These are phyloP conservation scores for Elysia crispata DNA, from an alignment of 2,888 invertebrate genomes.

Conservation along the genomic window DNA sequence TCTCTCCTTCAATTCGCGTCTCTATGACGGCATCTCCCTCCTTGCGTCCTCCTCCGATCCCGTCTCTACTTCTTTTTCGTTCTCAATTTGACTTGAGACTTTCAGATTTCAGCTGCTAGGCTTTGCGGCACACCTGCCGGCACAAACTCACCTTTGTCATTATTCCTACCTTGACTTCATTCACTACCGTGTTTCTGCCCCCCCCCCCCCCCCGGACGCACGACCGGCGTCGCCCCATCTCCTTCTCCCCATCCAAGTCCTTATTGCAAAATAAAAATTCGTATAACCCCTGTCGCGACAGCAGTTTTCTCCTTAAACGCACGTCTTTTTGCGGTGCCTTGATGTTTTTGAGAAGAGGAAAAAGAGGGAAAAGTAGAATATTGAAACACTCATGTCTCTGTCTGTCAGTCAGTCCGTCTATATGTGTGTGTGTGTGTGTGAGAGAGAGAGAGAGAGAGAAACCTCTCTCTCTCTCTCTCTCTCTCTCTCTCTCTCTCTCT, in stretches of 20 bases:
- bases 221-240: background rate
- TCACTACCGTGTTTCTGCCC: background rate
- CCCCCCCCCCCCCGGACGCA: background rate
- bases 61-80: background rate
- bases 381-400: no score
- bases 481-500: conserved; percentile 39
- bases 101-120: background rate
- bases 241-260: conserved; percentile 3
- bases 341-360: no score
- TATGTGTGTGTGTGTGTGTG: no score
- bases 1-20: background rate
- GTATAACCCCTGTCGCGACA: conserved; percentile 35
- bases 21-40: no score
- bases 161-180: conserved; percentile 23
- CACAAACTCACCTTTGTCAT: conserved; percentile 25
- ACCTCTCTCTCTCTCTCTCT: conserved; percentile 28
- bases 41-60: no score
- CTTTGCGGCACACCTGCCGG: conserved; percentile 23
- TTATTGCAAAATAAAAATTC: background rate
- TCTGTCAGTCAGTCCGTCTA: no score
- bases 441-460: no score
- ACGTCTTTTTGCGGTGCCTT: background rate
- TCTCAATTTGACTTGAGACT: background rate
- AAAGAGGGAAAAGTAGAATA: no score
- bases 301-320: background rate